These are phyloP conservation scores for Azorinus chamasolen DNA, from an alignment of 2,888 invertebrate species.

Conservation along the genomic window DNA sequence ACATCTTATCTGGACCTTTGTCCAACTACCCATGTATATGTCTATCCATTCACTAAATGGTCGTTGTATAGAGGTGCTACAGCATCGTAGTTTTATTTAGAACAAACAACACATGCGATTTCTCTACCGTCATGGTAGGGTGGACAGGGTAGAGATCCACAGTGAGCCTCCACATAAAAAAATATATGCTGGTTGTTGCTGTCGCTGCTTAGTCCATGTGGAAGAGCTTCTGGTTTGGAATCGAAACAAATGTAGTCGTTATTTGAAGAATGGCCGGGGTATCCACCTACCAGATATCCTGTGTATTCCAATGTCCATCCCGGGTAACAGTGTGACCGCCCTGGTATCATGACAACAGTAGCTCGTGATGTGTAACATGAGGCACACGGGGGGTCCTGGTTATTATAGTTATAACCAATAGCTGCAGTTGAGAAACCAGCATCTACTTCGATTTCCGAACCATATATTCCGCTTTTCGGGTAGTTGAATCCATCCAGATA, in stretches of 20 bases:
- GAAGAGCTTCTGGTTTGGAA: neutral
- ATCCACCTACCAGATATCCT: slow-evolving; percentile 12
- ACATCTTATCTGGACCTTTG: too few relatives aligned
- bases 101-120: slow-evolving; percentile 44
- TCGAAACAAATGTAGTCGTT: slow-evolving; percentile 17
- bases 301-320: slow-evolving; percentile 24
- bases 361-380: slow-evolving; percentile 8
- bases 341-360: slow-evolving; percentile 18
- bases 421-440: neutral
- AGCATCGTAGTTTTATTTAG: slow-evolving; percentile 16
- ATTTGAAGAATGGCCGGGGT: neutral
- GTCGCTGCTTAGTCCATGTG: slow-evolving; percentile 9
- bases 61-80: too few relatives aligned
- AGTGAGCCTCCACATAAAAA: slow-evolving; percentile 12
- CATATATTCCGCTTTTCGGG: neutral
- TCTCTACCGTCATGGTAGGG: slow-evolving; percentile 44
- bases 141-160: slow-evolving; percentile 33
- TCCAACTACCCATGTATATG: too few relatives aligned
- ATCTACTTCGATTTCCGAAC: slow-evolving; percentile 16
- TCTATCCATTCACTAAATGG: too few relatives aligned
- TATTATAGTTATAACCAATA: slow-evolving; percentile 7
- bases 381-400: slow-evolving; percentile 25
- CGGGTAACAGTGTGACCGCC: slow-evolving; percentile 10
- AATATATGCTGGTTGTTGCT: slow-evolving; percentile 23
- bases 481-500: slow-evolving; percentile 1